Conservation (phyloP, 2,888 invertebrate species). For the Hyles lineata region DNA sequence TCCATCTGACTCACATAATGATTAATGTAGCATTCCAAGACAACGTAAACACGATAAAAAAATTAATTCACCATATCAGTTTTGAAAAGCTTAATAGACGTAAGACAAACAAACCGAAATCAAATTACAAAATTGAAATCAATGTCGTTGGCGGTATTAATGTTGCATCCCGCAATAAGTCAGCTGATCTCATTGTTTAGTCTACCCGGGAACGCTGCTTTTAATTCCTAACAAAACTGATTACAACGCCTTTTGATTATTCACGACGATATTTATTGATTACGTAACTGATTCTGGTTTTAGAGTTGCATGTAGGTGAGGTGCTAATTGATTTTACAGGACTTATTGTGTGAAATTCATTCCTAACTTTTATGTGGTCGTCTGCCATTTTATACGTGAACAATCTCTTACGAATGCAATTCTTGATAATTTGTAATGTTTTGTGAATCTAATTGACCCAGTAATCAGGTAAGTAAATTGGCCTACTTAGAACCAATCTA, state of each 20-base stretch:
- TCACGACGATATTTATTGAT: conserved; percentile 51
- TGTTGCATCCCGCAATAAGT: conserved; percentile 54
- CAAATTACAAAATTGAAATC: conserved; percentile 45
- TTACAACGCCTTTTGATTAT: conserved; percentile 55
- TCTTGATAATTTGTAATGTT: no score
- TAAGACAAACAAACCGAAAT: conserved; percentile 18
- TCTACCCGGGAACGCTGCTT: conserved; percentile 69
- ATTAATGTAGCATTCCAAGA: background rate
- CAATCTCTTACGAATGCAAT: background rate
- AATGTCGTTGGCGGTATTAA: conserved; percentile 64
- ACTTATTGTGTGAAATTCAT: conserved; percentile 1
- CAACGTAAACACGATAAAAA: conserved; percentile 8
- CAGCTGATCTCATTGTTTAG: conserved; percentile 84
- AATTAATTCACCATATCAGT: conserved; percentile 11
- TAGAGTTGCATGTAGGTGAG: conserved; percentile 28
- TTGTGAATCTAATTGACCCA: no score
- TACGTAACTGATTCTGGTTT: conserved; percentile 38
- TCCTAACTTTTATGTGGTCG: background rate
- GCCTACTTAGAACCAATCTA: no score
- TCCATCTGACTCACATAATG: background rate
- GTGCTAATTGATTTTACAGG: conserved; percentile 24
- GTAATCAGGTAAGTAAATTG: no score
- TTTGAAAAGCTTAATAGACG: conserved; percentile 8
- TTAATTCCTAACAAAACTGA: conserved; percentile 66
- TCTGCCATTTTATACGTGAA: background rate